Evolutionary conservation across 37 sponge, comb jelly and placozoan genomes (phyloP).

Genomic region (Aplysina aerophoba): DNA sequence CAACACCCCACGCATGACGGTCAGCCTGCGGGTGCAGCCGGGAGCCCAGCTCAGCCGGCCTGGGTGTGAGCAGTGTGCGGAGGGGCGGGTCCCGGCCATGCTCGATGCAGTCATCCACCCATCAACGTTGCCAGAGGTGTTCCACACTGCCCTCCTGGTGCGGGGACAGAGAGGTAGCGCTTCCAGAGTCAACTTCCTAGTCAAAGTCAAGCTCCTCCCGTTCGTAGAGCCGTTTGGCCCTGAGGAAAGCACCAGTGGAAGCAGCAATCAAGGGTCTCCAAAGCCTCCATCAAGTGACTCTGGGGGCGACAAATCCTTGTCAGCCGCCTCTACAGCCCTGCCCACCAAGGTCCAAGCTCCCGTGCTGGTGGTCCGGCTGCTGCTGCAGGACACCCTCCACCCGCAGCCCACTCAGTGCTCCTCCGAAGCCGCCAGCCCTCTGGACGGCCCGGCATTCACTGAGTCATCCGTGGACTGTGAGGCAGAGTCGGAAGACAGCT

Average conservation of each 20-base stretch:
- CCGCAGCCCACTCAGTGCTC: neutral
- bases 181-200: neutral
- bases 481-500: too few species aligned
- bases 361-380: neutral
- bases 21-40: conserved; percentile 64
- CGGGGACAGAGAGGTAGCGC: too few species aligned
- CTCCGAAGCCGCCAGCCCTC: neutral
- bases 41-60: too few species aligned
- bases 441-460: neutral
- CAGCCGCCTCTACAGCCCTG: conserved; percentile 32
- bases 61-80: conserved; percentile 22
- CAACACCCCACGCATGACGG: conserved; percentile 40
- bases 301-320: conserved; percentile 1
- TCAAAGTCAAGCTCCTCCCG: conserved; percentile 20
- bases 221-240: neutral
- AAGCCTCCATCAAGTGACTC: neutral
- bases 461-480: conserved; percentile 20
- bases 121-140: conserved; percentile 61
- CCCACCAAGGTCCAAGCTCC: neutral
- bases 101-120: conserved; percentile 74
- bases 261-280: neutral
- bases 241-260: neutral
- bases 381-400: neutral
- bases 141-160: neutral
- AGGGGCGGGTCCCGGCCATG: neutral